A percentile compares a stretch with the other conserved stretches of the same genome.
phyloP scores from a whole-genome alignment of 2,888 invertebrate species.

The Ramazzottius varieornatus region DNA sequence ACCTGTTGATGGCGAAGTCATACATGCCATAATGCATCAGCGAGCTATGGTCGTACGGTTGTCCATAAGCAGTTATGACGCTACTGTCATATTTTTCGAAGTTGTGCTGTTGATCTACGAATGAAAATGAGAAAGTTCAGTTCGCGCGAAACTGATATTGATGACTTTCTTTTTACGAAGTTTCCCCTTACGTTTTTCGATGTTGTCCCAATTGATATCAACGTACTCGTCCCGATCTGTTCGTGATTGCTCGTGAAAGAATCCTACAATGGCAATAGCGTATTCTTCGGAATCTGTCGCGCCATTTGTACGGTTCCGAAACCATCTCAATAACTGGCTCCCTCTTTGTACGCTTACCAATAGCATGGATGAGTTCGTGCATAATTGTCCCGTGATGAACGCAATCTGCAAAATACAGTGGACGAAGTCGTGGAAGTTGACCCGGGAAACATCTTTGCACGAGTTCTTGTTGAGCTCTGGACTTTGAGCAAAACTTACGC shows the following conservation, averaged over 20 bases:
- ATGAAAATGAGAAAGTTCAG: not conserved
- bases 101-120: not conserved
- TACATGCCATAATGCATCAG: not conserved
- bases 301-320: no score
- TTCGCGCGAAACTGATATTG: no score
- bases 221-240: conserved; percentile 2
- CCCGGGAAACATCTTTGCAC: no score
- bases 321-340: no score
- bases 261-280: not conserved
- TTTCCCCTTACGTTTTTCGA: not conserved
- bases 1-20: not conserved
- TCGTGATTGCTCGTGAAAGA: conserved; percentile 3
- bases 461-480: no score
- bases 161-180: not conserved
- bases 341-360: not conserved
- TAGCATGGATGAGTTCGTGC: conserved; percentile 1
- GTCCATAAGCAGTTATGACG: not conserved
- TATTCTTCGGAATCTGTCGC: no score
- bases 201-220: not conserved
- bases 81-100: not conserved
- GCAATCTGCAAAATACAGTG: not conserved
- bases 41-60: not conserved
- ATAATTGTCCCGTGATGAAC: not conserved
- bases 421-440: no score
- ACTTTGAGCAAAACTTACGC: not conserved